Percentiles rank a stretch among this genome's conserved stretches.
Evolutionary conservation across 1,140 invertebrate species (phyloP).

Genomic region (Pomacea maculata): DNA sequence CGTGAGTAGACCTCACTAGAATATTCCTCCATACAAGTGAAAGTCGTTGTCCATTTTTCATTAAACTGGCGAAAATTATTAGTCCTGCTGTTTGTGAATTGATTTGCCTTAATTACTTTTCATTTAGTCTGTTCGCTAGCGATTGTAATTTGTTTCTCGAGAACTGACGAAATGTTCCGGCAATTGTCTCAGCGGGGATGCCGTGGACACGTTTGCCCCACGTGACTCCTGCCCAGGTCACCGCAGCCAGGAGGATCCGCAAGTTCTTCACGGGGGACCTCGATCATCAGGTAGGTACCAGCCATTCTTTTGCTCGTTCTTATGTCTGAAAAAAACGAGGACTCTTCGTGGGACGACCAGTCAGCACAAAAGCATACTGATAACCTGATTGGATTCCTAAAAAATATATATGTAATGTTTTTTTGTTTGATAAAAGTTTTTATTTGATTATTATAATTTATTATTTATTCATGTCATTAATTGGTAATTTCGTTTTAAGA

Average conservation of each 20-base stretch:
- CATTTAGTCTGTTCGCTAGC: not conserved
- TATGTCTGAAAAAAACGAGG: not conserved
- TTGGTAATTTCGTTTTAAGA: no score
- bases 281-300: conserved; percentile 33
- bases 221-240: conserved; percentile 47
- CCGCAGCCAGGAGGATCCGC: conserved; percentile 37
- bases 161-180: not conserved
- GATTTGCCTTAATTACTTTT: not conserved
- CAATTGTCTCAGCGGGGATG: conserved; percentile 23
- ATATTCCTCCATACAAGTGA: not conserved
- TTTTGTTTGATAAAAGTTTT: no score
- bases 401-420: no score
- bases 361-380: not conserved
- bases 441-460: no score
- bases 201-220: conserved; percentile 44
- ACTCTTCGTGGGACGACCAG: not conserved
- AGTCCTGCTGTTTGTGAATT: no score
- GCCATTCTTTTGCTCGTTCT: not conserved
- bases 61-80: no score
- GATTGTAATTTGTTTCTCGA: no score
- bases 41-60: no score
- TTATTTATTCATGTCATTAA: no score
- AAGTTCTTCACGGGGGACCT: conserved; percentile 48
- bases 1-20: conserved; percentile 23
- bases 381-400: not conserved